A percentile compares a stretch with the other conserved stretches of the same genome.
phyloP scores from a whole-genome alignment of 2,113 vertebrate genomes.

The Agapornis roseicollis region DNA sequence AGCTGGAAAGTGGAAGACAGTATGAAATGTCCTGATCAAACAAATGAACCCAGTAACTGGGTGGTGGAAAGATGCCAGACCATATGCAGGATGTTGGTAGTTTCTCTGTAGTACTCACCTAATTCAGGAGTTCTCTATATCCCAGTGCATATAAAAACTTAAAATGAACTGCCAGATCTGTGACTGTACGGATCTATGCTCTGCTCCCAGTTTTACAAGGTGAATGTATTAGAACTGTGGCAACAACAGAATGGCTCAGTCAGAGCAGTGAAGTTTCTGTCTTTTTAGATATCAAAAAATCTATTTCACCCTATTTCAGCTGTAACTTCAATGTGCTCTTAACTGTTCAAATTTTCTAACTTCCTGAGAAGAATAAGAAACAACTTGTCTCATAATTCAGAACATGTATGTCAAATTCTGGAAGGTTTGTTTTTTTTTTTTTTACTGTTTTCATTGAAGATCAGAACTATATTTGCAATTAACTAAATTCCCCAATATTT shows the following conservation, averaged over 20 bases:
- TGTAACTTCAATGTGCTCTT: background rate
- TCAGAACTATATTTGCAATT: background rate
- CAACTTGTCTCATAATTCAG: background rate
- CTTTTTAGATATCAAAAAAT: background rate
- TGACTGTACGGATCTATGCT: background rate
- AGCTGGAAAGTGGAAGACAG: conserved; percentile 13
- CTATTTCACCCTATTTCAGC: background rate
- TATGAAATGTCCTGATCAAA: conserved; percentile 15
- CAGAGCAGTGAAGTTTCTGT: background rate
- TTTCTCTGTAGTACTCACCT: background rate
- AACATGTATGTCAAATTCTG: background rate
- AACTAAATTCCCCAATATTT: background rate
- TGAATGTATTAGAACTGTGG: background rate
- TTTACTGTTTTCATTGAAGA: background rate
- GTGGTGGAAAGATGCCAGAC: conserved; percentile 36
- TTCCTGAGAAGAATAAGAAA: background rate
- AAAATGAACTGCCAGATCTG: background rate
- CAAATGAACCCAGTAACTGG: conserved; percentile 21
- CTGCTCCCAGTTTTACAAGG: background rate
- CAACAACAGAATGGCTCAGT: background rate
- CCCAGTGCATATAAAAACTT: background rate
- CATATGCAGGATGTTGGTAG: conserved; percentile 17
- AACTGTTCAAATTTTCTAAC: background rate
- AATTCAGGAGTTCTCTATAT: background rate
- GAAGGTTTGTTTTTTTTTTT: background rate